Evolutionary conservation across 2,888 invertebrate genomes (phyloP).

Genomic region (Temnothorax unifasciatus): DNA sequence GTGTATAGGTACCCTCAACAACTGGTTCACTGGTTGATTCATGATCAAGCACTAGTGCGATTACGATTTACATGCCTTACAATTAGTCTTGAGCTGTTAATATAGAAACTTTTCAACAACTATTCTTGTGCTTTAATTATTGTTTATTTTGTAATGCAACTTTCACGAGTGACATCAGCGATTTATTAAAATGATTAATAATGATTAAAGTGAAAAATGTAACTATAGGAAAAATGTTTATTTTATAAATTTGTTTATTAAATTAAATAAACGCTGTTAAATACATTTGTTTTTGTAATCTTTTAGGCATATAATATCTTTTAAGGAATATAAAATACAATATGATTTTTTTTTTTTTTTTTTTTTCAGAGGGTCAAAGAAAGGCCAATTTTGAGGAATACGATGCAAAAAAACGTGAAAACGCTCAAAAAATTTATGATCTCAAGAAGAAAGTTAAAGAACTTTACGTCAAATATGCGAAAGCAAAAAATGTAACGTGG

Average conservation of each 20-base stretch:
- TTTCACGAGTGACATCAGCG: background rate
- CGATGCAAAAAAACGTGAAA: constrained; percentile 91
- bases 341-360: constrained; percentile 17
- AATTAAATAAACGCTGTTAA: background rate
- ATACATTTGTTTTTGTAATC: background rate
- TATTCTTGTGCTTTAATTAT: background rate
- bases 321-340: background rate
- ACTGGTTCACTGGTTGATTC: constrained; percentile 27
- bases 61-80: constrained; percentile 56
- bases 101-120: constrained; percentile 44
- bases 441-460: constrained; percentile 92
- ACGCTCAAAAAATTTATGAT: constrained; percentile 90
- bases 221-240: background rate
- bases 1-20: constrained; percentile 5
- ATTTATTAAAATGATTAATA: constrained; percentile 2
- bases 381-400: constrained; percentile 94
- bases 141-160: background rate
- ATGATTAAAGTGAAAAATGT: background rate
- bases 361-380: constrained; percentile 92
- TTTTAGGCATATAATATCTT: background rate
- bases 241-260: constrained; percentile 1
- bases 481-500: constrained; percentile 86
- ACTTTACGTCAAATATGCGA: constrained; percentile 88
- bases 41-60: constrained; percentile 11
- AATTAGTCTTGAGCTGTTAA: constrained; percentile 51